Evolutionary conservation across 2,797 vertebrate species (phyloP).

Genomic region (Alosa sapidissima): DNA sequence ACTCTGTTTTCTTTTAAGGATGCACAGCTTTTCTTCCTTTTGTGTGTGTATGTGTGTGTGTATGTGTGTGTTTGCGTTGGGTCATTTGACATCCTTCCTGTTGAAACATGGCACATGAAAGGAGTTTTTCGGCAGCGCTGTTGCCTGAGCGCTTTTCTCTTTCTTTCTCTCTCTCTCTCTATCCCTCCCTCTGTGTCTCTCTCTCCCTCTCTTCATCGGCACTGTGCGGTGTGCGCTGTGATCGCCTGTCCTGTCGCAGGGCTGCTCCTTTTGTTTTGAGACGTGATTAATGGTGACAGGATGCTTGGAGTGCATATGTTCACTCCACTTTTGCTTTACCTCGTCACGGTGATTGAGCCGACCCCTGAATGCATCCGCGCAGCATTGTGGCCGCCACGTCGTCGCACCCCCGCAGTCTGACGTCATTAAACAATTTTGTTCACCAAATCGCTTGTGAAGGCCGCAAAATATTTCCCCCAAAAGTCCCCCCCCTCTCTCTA

Average conservation of each 20-base stretch:
- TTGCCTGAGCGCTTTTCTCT: constrained; percentile 28
- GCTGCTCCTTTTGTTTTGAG: constrained; percentile 1
- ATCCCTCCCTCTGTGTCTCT: background rate
- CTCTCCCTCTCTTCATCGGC: background rate
- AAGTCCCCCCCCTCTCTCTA: background rate
- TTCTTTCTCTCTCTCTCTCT: background rate
- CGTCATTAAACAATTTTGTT: constrained; percentile 7
- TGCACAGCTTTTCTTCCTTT: constrained; percentile 49
- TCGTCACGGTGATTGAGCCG: constrained; percentile 13
- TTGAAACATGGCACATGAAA: constrained; percentile 13
- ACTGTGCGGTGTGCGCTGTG: background rate
- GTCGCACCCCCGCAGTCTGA: constrained; percentile 6
- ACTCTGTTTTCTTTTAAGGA: constrained; percentile 15
- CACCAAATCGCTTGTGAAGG: background rate
- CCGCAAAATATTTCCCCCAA: background rate
- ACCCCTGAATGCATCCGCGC: constrained; percentile 26
- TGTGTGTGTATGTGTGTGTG: constrained; percentile 1
- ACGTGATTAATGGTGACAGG: constrained; percentile 36
- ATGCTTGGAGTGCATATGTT: constrained; percentile 36
- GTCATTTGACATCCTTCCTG: constrained; percentile 18
- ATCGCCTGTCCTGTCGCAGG: background rate
- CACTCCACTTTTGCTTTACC: constrained; percentile 41
- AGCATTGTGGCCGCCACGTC: background rate
- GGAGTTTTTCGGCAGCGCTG: background rate
- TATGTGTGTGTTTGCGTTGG: background rate